A percentile compares a stretch with the other conserved stretches of the same genome.
Evolutionary conservation across 2,888 invertebrate species (phyloP).

Genomic region (Macaria liturata): DNA sequence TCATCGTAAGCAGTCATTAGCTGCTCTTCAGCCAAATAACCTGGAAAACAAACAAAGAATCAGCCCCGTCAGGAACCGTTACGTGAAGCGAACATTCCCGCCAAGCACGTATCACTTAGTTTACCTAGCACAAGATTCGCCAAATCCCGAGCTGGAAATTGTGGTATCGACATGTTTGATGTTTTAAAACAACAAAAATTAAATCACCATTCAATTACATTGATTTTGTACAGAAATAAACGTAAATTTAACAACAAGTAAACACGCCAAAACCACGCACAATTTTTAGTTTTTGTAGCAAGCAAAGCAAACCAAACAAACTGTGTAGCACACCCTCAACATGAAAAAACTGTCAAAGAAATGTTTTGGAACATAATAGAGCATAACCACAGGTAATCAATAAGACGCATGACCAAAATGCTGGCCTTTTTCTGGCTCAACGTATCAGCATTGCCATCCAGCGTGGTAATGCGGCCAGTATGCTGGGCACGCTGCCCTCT

Average conservation of each 20-base stretch:
- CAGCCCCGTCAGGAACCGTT: constrained; percentile 35
- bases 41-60: constrained; percentile 48
- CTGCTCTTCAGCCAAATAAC: constrained; percentile 77
- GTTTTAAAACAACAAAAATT: not conserved
- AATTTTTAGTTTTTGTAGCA: not conserved
- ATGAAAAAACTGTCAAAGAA: not conserved
- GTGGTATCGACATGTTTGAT: constrained; percentile 63
- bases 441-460: no score
- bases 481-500: no score
- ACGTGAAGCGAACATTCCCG: constrained; percentile 58
- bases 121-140: constrained; percentile 76
- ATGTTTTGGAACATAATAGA: no score
- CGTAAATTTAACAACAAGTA: constrained; percentile 16
- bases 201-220: constrained; percentile 14
- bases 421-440: no score
- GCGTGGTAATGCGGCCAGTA: no score
- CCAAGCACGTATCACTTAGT: constrained; percentile 52
- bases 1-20: constrained; percentile 79
- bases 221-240: constrained; percentile 4
- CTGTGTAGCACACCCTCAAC: not conserved
- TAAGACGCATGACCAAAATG: no score
- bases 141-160: constrained; percentile 72
- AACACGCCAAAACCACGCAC: constrained; percentile 30
- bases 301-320: not conserved
- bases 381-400: no score